Percentiles rank a stretch among this genome's conserved stretches.
Conservation (phyloP, 2,888 invertebrate genomes). For the Lepidocyrtinus sp. region DNA sequence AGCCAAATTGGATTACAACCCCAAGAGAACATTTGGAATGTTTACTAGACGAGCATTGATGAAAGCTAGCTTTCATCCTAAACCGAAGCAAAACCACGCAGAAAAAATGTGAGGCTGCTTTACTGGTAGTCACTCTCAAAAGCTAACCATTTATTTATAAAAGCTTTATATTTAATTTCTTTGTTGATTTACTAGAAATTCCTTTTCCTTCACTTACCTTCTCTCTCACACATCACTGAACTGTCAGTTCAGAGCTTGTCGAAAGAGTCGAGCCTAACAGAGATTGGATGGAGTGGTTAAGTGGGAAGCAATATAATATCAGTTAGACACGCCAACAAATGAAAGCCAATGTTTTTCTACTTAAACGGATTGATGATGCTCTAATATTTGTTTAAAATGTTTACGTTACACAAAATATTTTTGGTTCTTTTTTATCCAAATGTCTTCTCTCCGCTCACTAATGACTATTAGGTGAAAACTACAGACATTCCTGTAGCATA, state of each 20-base stretch:
- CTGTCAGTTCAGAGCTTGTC: not conserved
- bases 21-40: constrained; percentile 70
- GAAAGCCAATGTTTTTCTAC: not conserved
- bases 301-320: constrained; percentile 25
- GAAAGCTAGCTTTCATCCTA: constrained; percentile 68
- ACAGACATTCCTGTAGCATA: too few relatives aligned
- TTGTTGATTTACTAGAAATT: constrained; percentile 69
- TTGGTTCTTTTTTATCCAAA: too few relatives aligned
- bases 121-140: constrained; percentile 46
- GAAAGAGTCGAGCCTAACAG: constrained; percentile 25
- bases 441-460: too few relatives aligned
- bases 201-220: constrained; percentile 67
- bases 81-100: not conserved
- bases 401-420: too few relatives aligned
- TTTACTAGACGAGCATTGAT: constrained; percentile 66
- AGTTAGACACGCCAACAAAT: not conserved
- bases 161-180: constrained; percentile 70
- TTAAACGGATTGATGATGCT: not conserved
- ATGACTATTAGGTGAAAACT: too few relatives aligned
- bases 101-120: not conserved
- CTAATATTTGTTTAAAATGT: not conserved
- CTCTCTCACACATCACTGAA: constrained; percentile 12
- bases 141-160: constrained; percentile 68
- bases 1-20: constrained; percentile 71
- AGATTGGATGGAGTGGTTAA: constrained; percentile 21